Base-by-base conservation (phyloP, 53 echinoderm and acorn worm species). In the Temnopleurus reevesii region DNA sequence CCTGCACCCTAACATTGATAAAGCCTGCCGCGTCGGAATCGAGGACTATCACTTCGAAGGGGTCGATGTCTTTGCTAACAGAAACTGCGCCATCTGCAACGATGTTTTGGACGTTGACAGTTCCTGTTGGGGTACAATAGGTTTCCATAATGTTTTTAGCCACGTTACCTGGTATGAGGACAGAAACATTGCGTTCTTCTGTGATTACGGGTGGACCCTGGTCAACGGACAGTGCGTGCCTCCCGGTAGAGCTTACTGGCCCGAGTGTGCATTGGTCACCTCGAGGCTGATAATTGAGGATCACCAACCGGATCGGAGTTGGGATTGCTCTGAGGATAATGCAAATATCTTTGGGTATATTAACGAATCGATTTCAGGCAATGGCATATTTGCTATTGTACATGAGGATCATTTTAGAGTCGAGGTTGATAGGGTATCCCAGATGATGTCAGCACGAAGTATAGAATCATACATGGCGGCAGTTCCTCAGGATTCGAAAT, bases 11-110 rank as follows among this genome's bases (percentile, higher is more conserved):
- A 54, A 82, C 36, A 36, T 82, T 15, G 55, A 55, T 18, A 19
- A 7, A 33, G 83, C 55, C 26, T 82, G 83, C 55, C 28, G 43
- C 4, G 55, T 24, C 7, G 46, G n/a, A 18, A 46, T 8, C 15
- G 80, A 47, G 80, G 44, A 79, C 36, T 35, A 21, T 17, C 27
- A 9, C 27, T 2, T 12, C 10, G 9, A 10, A 1, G 25, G 25
- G 19, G 59, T 9, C 29, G 5, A 6, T 2, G 38, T 43, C 23
- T 43, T 38, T 76, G 80, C 49, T 15, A 82, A 82, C 33, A 25
- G 55, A 4, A 27, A 54, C 51, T 82, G 83, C 36, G 83, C 83
- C 15, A 55, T 82, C 5, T 82, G 83, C 21, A 82, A 82, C 30
- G 83, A 55, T 28, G 31, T 12, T 29, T 59, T 38, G 41, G 41